Base-by-base conservation (phyloP, 64 coral and sea anemone genomes). In the Montipora efflorescens region DNA sequence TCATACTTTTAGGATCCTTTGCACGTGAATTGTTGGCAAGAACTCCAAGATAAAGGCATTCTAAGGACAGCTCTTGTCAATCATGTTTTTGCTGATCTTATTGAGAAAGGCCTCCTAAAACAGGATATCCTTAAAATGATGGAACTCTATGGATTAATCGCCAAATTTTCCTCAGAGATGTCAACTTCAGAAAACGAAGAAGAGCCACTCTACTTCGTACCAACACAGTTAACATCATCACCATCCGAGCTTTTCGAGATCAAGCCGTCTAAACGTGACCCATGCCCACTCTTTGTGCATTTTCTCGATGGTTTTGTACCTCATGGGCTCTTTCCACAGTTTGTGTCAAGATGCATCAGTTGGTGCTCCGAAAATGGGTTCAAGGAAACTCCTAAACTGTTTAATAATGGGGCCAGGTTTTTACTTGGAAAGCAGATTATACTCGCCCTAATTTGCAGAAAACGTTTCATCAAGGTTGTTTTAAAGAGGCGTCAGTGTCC, bases 51-150 rank as follows among this genome's bases (percentile, higher is more conserved):
- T 62, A 92, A 3, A 6, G 90, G 90, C 16, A 86, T 92, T 58
- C 82, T 92, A 6, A 71, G 74, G 12, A 86, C 83, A 67, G 36
- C 76, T 19, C 74, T 92, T 61, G 81, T 86, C 14, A 81, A 92
- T 23, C 81, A 92, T 15, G 80, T 92, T 16, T 92, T 92, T 20
- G 9, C 46, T 0, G 90, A 92, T 14, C 20, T 85, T 8, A 49
- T 92, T 13, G 14, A 76, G 7, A 77, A 58, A 43, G 90, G 51
- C 18, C 48, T 66, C 2, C 19, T 23, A 5, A 83, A 77, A 50
- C 79, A 92, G 23, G 90, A 92, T 67, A 58, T 92, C 68, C 73
- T 92, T 25, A 71, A 68, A 13, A 92, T 92, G 90, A 92, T 92
- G 90, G 81, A 92, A 10, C 52, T 76, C 6, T 92, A 92, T 86